Base-by-base conservation (phyloP, 2,797 vertebrate species). In the Sciurus vulgaris region DNA sequence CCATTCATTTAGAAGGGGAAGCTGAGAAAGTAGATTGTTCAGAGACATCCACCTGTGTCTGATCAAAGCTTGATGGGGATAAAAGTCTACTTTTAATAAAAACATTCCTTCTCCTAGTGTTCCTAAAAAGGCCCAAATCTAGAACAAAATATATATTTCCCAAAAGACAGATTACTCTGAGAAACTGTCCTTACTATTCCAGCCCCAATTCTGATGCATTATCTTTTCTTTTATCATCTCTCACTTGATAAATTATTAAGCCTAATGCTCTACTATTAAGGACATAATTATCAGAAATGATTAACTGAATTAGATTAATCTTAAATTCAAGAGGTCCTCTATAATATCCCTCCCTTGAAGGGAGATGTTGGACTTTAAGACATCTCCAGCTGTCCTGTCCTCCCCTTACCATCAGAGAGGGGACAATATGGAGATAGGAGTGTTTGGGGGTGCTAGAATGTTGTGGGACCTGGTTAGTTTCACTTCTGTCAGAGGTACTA, bases 181-280 rank as follows among this genome's bases (percentile, higher is more conserved):
- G 77, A 86, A 95, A 56, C 15, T 38, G 3, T 73, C 44, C 14
- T 69, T 74, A 93, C 12, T 56, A 20, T 49, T 15, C 51, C 70
- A 83, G 35, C 33, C 65, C 77, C 54, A 33, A 26, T 59, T 72
- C 26, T 78, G 61, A 88, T 24, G 30, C 69, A 83, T 33, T 94
- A 87, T 76, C 79, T 96, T 94, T 93, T 63, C 86, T 86, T 51
- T 79, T 49, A 72, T 72, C 92, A 86, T 81, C 61, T 97, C 91
- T 97, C 74, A 67, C 77, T 70, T 95, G 76, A 98, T 97, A 95
- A 98, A 98, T 98, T 97, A 98, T 97, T 98, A 98, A 98, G 94
- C 97, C 97, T 97, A 97, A 98, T 97, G 96, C 76, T 91, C 59
- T 92, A 89, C 96, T 96, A 98, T 97, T 98, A 20, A 94, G 97